Base-by-base conservation (phyloP, 2,797 vertebrate genomes). In the Yasuhikotakia modesta region DNA sequence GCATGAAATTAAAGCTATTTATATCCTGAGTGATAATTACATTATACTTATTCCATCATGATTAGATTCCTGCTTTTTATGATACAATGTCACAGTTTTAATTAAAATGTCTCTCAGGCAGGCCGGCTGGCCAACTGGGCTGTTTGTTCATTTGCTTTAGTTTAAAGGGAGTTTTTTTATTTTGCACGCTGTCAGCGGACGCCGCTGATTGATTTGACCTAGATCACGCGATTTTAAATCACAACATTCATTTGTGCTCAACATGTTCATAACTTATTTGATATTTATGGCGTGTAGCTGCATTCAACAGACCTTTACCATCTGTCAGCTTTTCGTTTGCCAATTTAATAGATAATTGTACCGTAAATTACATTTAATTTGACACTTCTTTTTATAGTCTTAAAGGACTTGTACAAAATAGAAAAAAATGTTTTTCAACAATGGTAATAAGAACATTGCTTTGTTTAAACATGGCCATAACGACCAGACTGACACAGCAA, bases 1-100 rank as follows among this genome's bases (percentile, higher is more conserved):
- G 90, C 90, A 91, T 92, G 88, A 92, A 92, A 92, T 92, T 86
- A 92, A 91, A 92, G 86, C 92, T 91, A 90, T 91, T 92, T 91
- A 90, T 92, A 91, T 89, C 88, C 86, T 82, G 83, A 75, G 83
- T 88, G 90, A 92, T 93, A 91, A 92, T 91, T 91, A 91, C 90
- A 90, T 91, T 91, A 91, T 89, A 90, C 86, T 91, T 90, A 89
- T 90, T 91, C 88, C 87, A 89, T 90, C 87, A 83, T 84, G 86
- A 91, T 91, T 89, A 89, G 86, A 87, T 91, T 91, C 87, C 87
- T 87, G 89, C 52, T 89, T 90, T 91, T 90, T 92, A 89, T 89
- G 87, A 92, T 87, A 89, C 87, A 89, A 88, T 90, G 90, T 92
- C 90, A 91, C 88, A 90, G 85, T 86, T 90, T 87, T 91, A 92